A percentile compares a stretch with the other conserved stretches of the same genome.
phyloP scores from a whole-genome alignment of 2,888 invertebrate genomes.

The Pardosa pseudoannulata region DNA sequence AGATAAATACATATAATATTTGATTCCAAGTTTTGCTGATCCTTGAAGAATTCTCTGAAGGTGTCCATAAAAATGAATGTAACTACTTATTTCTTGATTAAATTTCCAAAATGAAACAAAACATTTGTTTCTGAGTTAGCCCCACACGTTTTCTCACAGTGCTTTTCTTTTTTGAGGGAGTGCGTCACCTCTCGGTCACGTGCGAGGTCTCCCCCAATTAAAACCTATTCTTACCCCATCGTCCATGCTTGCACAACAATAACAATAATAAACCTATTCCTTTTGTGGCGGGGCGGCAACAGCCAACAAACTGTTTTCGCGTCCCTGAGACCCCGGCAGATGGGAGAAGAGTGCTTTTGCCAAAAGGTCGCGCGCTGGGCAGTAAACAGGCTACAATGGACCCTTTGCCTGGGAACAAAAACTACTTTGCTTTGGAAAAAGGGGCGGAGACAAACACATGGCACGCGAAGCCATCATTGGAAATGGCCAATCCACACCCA shows the following conservation, averaged over 20 bases:
- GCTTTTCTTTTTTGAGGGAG: too few species aligned
- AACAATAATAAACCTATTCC: slow-evolving; percentile 2
- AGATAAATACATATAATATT: too few species aligned
- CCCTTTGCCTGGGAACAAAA: slow-evolving; percentile 44
- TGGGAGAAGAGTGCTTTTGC: slow-evolving; percentile 29
- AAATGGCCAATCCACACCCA: neutral
- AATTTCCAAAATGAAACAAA: too few species aligned
- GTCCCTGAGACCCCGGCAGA: slow-evolving; percentile 36
- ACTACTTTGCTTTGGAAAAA: slow-evolving; percentile 53
- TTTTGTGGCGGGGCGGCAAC: neutral
- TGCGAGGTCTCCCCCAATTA: neutral
- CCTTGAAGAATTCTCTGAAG: too few species aligned
- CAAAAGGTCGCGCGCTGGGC: slow-evolving; percentile 52
- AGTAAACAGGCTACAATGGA: slow-evolving; percentile 56
- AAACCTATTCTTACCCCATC: neutral
- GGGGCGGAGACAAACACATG: slow-evolving; percentile 44
- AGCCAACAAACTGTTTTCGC: slow-evolving; percentile 11
- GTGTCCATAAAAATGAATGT: too few species aligned
- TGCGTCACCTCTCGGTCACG: neutral
- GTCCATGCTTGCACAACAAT: slow-evolving; percentile 4
- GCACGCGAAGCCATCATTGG: slow-evolving; percentile 62
- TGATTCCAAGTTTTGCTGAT: too few species aligned
- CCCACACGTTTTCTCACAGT: too few species aligned
- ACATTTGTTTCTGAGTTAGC: too few species aligned
- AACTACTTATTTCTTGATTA: too few species aligned